Conservation (phyloP, 2,113 vertebrate genomes). For the Pseudorhombus dupliciocellatus region DNA sequence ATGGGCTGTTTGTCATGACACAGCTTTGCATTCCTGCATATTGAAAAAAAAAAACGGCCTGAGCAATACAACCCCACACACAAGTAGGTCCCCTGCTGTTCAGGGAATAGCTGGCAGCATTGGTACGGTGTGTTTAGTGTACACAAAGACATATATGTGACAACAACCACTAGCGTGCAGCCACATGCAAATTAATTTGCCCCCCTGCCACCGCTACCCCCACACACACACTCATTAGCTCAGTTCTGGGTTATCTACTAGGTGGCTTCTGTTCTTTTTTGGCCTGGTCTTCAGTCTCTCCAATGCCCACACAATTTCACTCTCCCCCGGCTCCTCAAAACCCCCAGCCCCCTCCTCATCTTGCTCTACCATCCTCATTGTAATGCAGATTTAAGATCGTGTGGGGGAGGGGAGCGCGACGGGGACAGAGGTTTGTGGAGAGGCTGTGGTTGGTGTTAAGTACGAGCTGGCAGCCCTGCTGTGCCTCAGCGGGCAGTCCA, state of each 20-base stretch:
- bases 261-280: conserved; percentile 14
- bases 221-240: conserved; percentile 35
- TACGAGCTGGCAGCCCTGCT: conserved; percentile 66
- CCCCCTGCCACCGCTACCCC: conserved; percentile 10
- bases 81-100: conserved; percentile 25
- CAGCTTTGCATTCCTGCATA: conserved; percentile 23
- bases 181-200: conserved; percentile 48
- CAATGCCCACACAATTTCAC: conserved; percentile 22
- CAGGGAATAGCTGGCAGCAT: conserved; percentile 21
- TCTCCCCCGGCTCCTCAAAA: conserved; percentile 24
- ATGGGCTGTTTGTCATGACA: conserved; percentile 22
- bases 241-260: conserved; percentile 39
- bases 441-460: conserved; percentile 69
- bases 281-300: conserved; percentile 63
- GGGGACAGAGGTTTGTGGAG: conserved; percentile 39
- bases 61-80: background rate
- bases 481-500: conserved; percentile 57
- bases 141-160: conserved; percentile 46
- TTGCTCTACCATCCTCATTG: conserved; percentile 62
- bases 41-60: background rate
- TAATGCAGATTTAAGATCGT: conserved; percentile 70
- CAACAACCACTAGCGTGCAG: conserved; percentile 51
- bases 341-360: conserved; percentile 5
- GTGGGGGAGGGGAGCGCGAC: conserved; percentile 59
- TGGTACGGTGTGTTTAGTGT: conserved; percentile 43